A percentile compares a stretch with the other conserved stretches of the same genome.
Evolutionary conservation across 1,140 invertebrate species (phyloP).

Genomic region (Uloborus diversus): DNA sequence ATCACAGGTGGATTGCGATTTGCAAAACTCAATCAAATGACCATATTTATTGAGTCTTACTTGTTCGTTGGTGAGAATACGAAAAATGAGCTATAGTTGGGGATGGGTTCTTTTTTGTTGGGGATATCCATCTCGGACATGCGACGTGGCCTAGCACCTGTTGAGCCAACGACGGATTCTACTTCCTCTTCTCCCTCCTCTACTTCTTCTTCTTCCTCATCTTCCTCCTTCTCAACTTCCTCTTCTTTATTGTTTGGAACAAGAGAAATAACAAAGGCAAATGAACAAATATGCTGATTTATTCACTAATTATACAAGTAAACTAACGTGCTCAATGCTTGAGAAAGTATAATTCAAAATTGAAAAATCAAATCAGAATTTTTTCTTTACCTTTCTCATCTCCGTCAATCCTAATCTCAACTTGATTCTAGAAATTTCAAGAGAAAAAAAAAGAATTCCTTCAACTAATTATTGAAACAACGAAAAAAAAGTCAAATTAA

Average conservation of each 20-base stretch:
- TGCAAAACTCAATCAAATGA: too few relatives aligned
- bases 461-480: too few relatives aligned
- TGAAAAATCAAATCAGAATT: not conserved
- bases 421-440: constrained; percentile 46
- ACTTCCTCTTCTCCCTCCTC: constrained; percentile 65
- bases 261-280: not conserved
- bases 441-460: not conserved
- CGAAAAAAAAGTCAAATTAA: too few relatives aligned
- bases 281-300: not conserved
- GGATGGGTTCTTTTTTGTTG: constrained; percentile 90
- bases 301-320: too few relatives aligned
- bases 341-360: too few relatives aligned
- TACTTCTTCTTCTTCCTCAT: constrained; percentile 64
- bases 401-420: constrained; percentile 35
- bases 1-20: too few relatives aligned
- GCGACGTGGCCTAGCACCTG: constrained; percentile 80
- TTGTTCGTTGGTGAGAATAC: constrained; percentile 94
- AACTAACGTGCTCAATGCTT: too few relatives aligned
- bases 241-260: not conserved
- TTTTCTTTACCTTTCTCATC: constrained; percentile 31
- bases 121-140: constrained; percentile 90
- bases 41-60: too few relatives aligned
- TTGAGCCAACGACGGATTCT: constrained; percentile 63
- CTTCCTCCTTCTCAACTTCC: constrained; percentile 2
- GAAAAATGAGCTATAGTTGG: constrained; percentile 93